Conservation (phyloP, 2,888 invertebrate species). For the Colostygia pectinataria region DNA sequence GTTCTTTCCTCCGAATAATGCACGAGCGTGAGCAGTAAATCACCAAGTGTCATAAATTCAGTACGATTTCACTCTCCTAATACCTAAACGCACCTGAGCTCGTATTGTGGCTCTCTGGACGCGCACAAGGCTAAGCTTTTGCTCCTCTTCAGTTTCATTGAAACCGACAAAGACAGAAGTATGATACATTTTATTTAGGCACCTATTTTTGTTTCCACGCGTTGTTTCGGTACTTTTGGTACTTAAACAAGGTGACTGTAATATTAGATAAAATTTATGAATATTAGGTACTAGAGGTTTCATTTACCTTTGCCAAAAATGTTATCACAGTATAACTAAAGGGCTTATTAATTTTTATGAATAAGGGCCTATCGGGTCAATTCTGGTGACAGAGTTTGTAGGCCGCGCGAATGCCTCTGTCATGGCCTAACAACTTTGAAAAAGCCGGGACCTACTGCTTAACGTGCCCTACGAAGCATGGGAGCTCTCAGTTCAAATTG, state of each 20-base stretch:
- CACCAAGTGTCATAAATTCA: slow-evolving; percentile 53
- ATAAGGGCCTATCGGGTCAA: too few species aligned
- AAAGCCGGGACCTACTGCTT: too few species aligned
- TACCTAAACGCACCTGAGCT: slow-evolving; percentile 44
- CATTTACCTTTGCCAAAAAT: slow-evolving; percentile 9
- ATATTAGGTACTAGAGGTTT: slow-evolving; percentile 10
- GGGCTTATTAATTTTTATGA: too few species aligned
- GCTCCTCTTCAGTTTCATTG: slow-evolving; percentile 6
- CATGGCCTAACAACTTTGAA: too few species aligned
- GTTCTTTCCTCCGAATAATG: slow-evolving; percentile 23
- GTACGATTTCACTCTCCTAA: slow-evolving; percentile 41
- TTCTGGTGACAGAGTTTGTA: too few species aligned
- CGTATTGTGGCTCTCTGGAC: slow-evolving; percentile 17
- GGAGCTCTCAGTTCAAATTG: too few species aligned
- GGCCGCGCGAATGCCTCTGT: too few species aligned
- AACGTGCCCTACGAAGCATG: too few species aligned
- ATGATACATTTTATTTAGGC: slow-evolving; percentile 4
- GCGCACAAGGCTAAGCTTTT: slow-evolving; percentile 8
- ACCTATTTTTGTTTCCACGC: slow-evolving; percentile 8
- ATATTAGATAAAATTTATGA: slow-evolving; percentile 14
- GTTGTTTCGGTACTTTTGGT: slow-evolving; percentile 7
- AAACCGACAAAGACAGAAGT: slow-evolving; percentile 10
- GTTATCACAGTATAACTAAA: slow-evolving; percentile 11
- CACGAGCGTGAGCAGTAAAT: slow-evolving; percentile 43
- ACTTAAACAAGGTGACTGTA: slow-evolving; percentile 13